A percentile compares a stretch with the other conserved stretches of the same genome.
phyloP scores from a whole-genome alignment of 2,888 invertebrate species.

The Perithous albicinctus region DNA sequence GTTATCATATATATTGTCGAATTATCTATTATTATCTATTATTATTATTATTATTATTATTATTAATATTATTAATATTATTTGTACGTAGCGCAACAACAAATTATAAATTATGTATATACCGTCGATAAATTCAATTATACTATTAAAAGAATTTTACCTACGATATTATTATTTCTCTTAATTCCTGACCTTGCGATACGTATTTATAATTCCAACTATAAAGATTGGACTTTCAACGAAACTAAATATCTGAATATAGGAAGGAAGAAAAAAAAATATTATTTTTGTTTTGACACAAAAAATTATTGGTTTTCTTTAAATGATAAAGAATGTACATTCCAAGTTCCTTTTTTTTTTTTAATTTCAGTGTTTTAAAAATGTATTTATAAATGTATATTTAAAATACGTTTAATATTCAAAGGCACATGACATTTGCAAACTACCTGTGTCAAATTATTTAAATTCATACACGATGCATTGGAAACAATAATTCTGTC shows the following conservation, averaged over 20 bases:
- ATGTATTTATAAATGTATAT: too few species aligned
- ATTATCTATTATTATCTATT: conserved; percentile 68
- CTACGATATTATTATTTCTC: conserved; percentile 35
- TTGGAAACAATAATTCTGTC: too few species aligned
- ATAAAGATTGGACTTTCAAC: neutral
- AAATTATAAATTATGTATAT: conserved; percentile 82
- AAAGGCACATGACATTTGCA: too few species aligned
- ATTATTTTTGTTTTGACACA: too few species aligned
- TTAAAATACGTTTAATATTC: too few species aligned
- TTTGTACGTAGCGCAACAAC: conserved; percentile 79
- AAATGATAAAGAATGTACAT: too few species aligned
- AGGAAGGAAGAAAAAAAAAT: neutral
- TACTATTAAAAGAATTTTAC: conserved; percentile 62
- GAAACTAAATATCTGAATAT: neutral
- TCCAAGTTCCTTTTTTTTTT: too few species aligned
- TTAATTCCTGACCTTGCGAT: conserved; percentile 11
- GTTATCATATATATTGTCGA: conserved; percentile 69
- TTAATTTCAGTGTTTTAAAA: too few species aligned
- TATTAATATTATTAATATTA: conserved; percentile 74
- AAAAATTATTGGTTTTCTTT: too few species aligned
- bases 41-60: conserved; percentile 60
- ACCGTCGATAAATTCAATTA: conserved; percentile 69
- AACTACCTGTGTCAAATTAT: too few species aligned
- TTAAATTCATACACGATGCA: too few species aligned
- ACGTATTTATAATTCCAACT: neutral